Evolutionary conservation across 2,113 vertebrate genomes (phyloP).

Genomic region (Gadus macrocephalus): DNA sequence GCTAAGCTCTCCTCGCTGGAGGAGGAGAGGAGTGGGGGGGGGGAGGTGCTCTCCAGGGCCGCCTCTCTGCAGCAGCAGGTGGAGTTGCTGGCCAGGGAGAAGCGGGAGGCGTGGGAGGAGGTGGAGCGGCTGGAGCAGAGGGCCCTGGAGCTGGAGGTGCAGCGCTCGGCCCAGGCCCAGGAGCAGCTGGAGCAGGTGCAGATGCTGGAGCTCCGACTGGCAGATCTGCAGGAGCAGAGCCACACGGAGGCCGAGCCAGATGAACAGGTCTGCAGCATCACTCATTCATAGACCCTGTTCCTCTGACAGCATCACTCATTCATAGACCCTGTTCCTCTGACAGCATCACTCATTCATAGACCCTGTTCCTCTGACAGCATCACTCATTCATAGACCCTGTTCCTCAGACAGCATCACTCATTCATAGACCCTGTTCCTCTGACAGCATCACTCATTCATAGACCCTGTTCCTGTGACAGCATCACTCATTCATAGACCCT

Average conservation of each 20-base stretch:
- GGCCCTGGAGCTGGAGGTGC: constrained; percentile 38
- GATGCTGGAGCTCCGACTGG: constrained; percentile 24
- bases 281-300: not conserved
- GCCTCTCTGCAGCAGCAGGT: constrained; percentile 30
- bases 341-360: no score
- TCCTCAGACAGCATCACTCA: no score
- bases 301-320: no score
- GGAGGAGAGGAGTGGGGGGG: constrained; percentile 3
- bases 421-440: no score
- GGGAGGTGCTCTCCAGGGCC: constrained; percentile 44
- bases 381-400: no score
- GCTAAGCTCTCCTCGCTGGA: constrained; percentile 3
- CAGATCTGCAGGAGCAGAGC: constrained; percentile 39
- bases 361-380: no score
- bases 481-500: no score
- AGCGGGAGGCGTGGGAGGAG: constrained; percentile 25
- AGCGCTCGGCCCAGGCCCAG: constrained; percentile 37
- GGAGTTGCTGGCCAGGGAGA: constrained; percentile 32
- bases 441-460: no score
- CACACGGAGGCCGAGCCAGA: not conserved
- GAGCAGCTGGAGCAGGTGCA: constrained; percentile 40
- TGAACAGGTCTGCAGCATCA: constrained; percentile 44
- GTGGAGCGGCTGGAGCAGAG: constrained; percentile 37
- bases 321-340: no score
- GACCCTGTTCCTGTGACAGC: no score